Percentiles rank a stretch among this genome's conserved stretches.
phyloP scores from a whole-genome alignment of 2,113 vertebrate genomes.

The Aldabrachelys gigantea region DNA sequence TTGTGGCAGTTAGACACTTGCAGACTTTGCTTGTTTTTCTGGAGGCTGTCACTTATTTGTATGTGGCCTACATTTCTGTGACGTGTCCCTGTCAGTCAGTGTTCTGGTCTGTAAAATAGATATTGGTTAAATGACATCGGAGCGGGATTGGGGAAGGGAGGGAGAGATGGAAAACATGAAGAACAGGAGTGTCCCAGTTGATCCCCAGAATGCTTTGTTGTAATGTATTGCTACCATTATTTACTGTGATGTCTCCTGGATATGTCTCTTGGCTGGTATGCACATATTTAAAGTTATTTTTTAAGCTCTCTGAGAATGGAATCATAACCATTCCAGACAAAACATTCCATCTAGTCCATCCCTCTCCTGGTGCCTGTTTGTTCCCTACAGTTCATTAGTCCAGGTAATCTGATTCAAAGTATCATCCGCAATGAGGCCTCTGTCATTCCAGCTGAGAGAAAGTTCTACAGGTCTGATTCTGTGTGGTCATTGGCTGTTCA shows the following conservation, averaged over 20 bases:
- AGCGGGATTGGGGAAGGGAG: background rate
- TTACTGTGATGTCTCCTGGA: background rate
- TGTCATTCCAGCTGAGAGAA: background rate
- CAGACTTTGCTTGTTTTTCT: background rate
- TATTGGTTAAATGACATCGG: background rate
- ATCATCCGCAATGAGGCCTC: background rate
- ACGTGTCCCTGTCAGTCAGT: background rate
- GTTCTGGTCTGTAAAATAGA: background rate
- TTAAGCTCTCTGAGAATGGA: background rate
- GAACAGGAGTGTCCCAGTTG: background rate
- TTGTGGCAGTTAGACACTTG: background rate
- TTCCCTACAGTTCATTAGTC: background rate
- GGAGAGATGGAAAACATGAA: background rate
- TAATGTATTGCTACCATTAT: background rate
- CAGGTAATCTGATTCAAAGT: background rate
- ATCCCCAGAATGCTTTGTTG: background rate
- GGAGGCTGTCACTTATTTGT: background rate
- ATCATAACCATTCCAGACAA: background rate
- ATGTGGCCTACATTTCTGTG: background rate
- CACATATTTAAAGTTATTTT: constrained; percentile 4
- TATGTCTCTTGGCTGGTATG: background rate
- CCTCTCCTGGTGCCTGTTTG: background rate
- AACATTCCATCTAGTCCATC: background rate
- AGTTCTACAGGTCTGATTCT: background rate
- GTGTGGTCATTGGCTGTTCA: background rate